Base-by-base conservation (phyloP, 2,113 vertebrate species). In the Calypte anna region DNA sequence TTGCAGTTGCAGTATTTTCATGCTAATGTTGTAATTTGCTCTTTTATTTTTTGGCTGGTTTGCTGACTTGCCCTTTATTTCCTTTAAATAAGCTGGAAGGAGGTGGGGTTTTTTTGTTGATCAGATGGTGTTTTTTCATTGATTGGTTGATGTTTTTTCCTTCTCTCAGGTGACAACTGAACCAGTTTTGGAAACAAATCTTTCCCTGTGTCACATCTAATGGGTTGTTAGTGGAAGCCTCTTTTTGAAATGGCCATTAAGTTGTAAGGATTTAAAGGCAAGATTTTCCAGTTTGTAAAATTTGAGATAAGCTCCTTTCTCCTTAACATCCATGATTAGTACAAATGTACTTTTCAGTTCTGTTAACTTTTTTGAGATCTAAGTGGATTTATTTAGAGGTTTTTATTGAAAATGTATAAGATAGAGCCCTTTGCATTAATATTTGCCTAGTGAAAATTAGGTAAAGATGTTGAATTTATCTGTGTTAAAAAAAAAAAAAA, bases 1-100 rank as follows among this genome's bases (percentile, higher is more conserved):
- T 91, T 86, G 20, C 48, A 84, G 69, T 84, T 82, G n/a, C 50
- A 78, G 59, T 62, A 91, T 95, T 94, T 94, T 96, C 55, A 91
- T 86, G 76, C 58, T 94, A 91, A 95, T 72, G 22, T 18, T 86
- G 57, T 86, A 77, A 82, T 95, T 91, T 95, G 73, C 44, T 77
- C 31, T 28, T 70, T 94, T 90, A 51, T 61, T 46, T 90, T 88
- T 75, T 46, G 28, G 12, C 43, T 76, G 19, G 6, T 81, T 91
- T 80, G 21, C 46, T 91, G 78, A 95, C 84, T 88, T 61, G 59
- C 19, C 31, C 30, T 94, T 93, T 94, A 25, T 88, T 95, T 61
- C 54, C 7, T 82, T 79, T 89, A 82, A 83, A 75, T 77, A 66
- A 81, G 1, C 9, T 36, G 43, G 19, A 20, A 48, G n/a, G 28